Base-by-base conservation (phyloP, 2,113 vertebrate genomes). In the Beaufortia kweichowensis region DNA sequence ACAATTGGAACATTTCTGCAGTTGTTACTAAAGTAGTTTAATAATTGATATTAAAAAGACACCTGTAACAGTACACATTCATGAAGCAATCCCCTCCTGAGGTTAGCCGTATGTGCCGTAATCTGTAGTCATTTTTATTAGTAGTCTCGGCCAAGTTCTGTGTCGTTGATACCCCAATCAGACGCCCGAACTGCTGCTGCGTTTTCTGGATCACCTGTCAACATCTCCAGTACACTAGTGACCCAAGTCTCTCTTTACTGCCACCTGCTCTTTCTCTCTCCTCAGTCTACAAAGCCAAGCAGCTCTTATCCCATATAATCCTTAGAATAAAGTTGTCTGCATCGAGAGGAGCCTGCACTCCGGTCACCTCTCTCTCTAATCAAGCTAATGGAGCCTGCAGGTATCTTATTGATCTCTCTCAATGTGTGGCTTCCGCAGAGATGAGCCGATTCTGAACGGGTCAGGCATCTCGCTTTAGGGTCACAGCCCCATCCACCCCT, bases 341-440 rank as follows among this genome's bases (percentile, higher is more conserved):
- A 90, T 89, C 85, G 77, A 62, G 89, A 89, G 91, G 88, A 88
- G 87, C 86, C 86, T 82, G 80, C 88, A 48, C 24, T 79, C 86
- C 91, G 87, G 84, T 88, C 82, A 86, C 70, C 88, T 28, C 88
- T 88, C 79, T 90, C 93, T 94, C 92, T 94, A 93, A 95, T 95
- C 94, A 94, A 90, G 90, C 92, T 96, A 96, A 95, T 95, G 95
- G 94, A 95, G 88, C 86, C 92, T 89, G 90, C 91, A 94, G 92
- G 92, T 91, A 93, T 90, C 90, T 89, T 94, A 95, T 95, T 94
- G 95, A 96, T 96, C 91, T 92, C 88, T 86, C 89, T 90, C 85
- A 87, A 70, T 60, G 86, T 88, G 90, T 85, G 88, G 88, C 90
- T 91, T 94, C 92, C 90, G 90, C 88, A 91, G 92, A 90, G 92